Percentiles rank a stretch among this genome's conserved stretches.
Evolutionary conservation across 2,797 vertebrate species (phyloP).

Genomic region (Diplodus sargus): DNA sequence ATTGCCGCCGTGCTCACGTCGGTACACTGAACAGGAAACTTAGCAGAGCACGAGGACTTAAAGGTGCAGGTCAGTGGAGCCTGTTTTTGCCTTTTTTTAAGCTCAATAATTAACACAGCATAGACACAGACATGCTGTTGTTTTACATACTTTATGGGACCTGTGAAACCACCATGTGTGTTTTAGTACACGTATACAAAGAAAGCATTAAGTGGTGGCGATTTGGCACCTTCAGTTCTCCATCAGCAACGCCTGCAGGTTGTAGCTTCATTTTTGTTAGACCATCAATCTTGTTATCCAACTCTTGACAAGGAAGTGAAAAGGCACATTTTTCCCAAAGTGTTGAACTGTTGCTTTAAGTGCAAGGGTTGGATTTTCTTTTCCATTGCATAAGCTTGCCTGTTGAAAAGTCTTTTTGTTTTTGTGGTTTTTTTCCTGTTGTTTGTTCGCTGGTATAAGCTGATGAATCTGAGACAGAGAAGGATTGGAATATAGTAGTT

Average conservation of each 20-base stretch:
- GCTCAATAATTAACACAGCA: neutral
- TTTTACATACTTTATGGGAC: neutral
- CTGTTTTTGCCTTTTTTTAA: neutral
- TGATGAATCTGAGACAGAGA: slow-evolving; percentile 12
- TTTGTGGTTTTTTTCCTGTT: neutral
- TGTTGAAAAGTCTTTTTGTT: neutral
- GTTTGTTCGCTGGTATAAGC: slow-evolving; percentile 21
- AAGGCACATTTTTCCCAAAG: neutral
- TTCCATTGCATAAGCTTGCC: neutral
- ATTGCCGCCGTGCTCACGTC: neutral
- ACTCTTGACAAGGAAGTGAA: neutral
- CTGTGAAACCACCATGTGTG: neutral
- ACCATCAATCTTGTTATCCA: neutral
- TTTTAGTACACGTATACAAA: neutral
- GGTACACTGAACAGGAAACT: slow-evolving; percentile 3
- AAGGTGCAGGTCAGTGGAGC: no score
- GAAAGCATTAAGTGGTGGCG: neutral
- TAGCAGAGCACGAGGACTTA: slow-evolving; percentile 4
- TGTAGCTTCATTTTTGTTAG: neutral
- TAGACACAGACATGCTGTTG: neutral
- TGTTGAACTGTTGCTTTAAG: neutral
- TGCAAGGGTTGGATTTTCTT: neutral
- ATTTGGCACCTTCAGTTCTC: no score
- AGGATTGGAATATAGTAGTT: neutral
- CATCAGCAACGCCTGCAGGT: neutral